Base-by-base conservation (phyloP, 2,888 invertebrate genomes). In the Epinotia bilunana region DNA sequence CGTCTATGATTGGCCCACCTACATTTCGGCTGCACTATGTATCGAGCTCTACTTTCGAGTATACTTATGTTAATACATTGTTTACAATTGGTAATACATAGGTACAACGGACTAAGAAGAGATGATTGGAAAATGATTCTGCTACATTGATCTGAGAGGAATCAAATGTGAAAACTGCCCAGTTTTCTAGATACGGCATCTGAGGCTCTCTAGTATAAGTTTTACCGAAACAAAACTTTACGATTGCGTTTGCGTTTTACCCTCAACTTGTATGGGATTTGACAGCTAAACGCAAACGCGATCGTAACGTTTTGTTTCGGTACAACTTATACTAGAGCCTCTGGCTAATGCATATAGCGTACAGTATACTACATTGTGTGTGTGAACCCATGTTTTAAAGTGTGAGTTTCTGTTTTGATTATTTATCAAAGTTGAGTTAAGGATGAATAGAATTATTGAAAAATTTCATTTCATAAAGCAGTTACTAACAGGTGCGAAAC, bases 1-100 rank as follows among this genome's bases (percentile, higher is more conserved):
- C 71, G 65, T 72, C 33, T 46, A 18, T 49, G 53, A 61, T 73
- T 53, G 53, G 55, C 55, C 67, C 43, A 67, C 62, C 53, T 68
- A 61, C 55, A 63, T 61, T 67, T 28, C 57, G 28, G 28, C 12
- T 16, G 33, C n/a, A 43, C 53, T 67, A 73, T 65, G 57, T 39
- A 57, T 39, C 13, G 33, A 39, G 18, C 43, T 33, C 1, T 1
- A 65, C n/a, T 5, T 57, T 67, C 11, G 6, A 53, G 28, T 33
- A 55, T 13, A n/a, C 13, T 20, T 63, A 43, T 62, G 18, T 18
- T 18, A 43, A 43, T 62, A 39, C 5, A 53, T 53, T 53, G 53
- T 53, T 53, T 53, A 53, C n/a, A 49, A 49, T 16, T 16, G 49
- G 0, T 13, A n/a, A 5, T n/a, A 16, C 0, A 6, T 0, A n/a